These are phyloP conservation scores for Holotrichia oblita DNA, from an alignment of 1,140 invertebrate species.

Conservation along the genomic window DNA sequence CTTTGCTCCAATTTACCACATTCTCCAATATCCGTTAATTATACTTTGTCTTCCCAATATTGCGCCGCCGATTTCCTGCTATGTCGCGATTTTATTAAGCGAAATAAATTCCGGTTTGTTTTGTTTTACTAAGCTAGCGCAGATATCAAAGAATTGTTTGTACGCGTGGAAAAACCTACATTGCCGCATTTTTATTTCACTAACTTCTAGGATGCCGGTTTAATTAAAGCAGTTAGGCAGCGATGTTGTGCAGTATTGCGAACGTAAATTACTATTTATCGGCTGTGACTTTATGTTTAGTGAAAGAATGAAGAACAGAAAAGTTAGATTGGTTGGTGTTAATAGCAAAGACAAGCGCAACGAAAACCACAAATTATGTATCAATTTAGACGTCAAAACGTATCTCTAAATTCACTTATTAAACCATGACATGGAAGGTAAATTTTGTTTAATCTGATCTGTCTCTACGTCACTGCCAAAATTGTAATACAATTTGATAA, in stretches of 20 bases:
- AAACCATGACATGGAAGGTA: too few relatives aligned
- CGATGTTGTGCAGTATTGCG: not conserved
- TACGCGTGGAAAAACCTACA: not conserved
- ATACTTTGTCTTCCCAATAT: not conserved
- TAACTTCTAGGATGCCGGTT: not conserved
- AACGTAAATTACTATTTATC: not conserved
- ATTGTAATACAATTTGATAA: too few relatives aligned
- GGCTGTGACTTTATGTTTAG: too few relatives aligned
- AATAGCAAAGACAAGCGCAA: too few relatives aligned
- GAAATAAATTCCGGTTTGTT: slow-evolving; percentile 20
- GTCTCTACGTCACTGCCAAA: too few relatives aligned
- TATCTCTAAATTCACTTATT: too few relatives aligned
- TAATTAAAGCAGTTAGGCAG: not conserved
- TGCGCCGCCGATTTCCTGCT: not conserved
- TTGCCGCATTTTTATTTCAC: not conserved
- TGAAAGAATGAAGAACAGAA: too few relatives aligned
- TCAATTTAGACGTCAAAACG: too few relatives aligned
- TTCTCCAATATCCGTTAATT: slow-evolving; percentile 10
- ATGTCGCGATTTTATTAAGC: not conserved
- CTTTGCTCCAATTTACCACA: not conserved
- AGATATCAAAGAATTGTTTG: not conserved
- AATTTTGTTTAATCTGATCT: too few relatives aligned
- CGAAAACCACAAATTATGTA: too few relatives aligned
- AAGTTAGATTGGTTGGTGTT: too few relatives aligned
- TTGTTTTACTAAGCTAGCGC: not conserved